Base-by-base conservation (phyloP, 2,797 vertebrate species). In the Argentina silus region DNA sequence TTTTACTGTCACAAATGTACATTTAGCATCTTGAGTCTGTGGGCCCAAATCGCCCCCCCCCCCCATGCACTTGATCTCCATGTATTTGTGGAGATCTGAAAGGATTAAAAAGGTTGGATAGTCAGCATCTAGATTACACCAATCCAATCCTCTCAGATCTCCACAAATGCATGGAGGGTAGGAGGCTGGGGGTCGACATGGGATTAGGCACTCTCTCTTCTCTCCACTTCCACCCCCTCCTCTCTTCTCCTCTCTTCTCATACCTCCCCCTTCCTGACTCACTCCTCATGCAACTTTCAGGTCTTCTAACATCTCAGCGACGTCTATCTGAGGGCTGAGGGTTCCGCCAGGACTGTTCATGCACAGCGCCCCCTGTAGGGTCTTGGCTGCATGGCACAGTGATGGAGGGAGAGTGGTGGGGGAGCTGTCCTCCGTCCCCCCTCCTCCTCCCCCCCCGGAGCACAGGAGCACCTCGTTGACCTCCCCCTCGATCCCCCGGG, bases 391-490 rank as follows among this genome's bases (percentile, higher is more conserved):
- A 90, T 94, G 70, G 76, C 79, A 23, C 78, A 92, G 69, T 42
- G 89, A 78, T 17, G 73, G 6, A 89, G 89, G 79, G 91, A 91
- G 0, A 50, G 0, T 0, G 27, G 27, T 36, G 69, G 42, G 44
- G 73, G 72, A 0, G 8, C 56, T 43, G 3, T 91, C 53, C 59
- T 75, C 47, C 1, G 78, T 17, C 76, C 80, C 0, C 72, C 96
- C 95, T 59, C 75, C 50, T 1, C 0, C 90, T 94, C 55, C 79
- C 17, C 75, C 80, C 0, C 73, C 47, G 70, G 90, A 93, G 81
- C 97, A 99, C 67, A 97, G 94, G 0, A 99, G 91, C 69, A 99
- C 96, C 89, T 98, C 94, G 91, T 99, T 99, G 72, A 98, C 94
- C 70, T 99, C 98, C 0, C 93, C 96, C 47, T 96, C 94, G 0